Percentiles rank a stretch among this genome's conserved stretches.
Conservation (phyloP, 1,140 invertebrate species). For the Bradynema listronoti region DNA sequence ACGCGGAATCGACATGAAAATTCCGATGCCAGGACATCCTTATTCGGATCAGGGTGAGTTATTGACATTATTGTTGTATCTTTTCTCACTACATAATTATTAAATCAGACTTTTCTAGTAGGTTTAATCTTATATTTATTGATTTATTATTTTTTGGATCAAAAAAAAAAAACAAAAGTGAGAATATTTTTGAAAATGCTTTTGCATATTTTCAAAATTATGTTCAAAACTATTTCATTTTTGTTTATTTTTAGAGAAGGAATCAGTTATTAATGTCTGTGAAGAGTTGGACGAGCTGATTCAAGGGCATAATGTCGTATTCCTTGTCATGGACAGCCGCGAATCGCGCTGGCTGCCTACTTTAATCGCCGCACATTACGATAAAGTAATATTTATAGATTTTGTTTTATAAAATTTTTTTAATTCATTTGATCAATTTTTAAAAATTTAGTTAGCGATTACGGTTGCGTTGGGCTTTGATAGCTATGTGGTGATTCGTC, state of each 20-base stretch:
- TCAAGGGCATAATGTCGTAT: conserved; percentile 76
- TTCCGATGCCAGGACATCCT: conserved; percentile 96
- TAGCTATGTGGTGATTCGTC: conserved; percentile 90
- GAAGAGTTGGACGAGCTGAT: conserved; percentile 69
- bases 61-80: background rate
- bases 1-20: conserved; percentile 70
- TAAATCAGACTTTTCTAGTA: too few species aligned
- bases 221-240: too few species aligned
- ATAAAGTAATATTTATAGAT: conserved; percentile 71
- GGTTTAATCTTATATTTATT: too few species aligned
- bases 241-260: conserved; percentile 29
- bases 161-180: conserved; percentile 2
- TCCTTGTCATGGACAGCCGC: conserved; percentile 85
- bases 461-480: conserved; percentile 96
- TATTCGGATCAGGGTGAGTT: conserved; percentile 59
- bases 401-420: background rate
- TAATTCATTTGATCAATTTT: background rate
- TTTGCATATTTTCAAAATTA: too few species aligned
- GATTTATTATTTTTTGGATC: background rate
- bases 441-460: conserved; percentile 71
- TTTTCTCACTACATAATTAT: too few species aligned
- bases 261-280: conserved; percentile 63
- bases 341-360: conserved; percentile 96
- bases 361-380: conserved; percentile 70
- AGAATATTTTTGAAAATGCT: too few species aligned